phyloP scores from a whole-genome alignment of 2,888 invertebrate genomes.

The Portevinia maculata region DNA sequence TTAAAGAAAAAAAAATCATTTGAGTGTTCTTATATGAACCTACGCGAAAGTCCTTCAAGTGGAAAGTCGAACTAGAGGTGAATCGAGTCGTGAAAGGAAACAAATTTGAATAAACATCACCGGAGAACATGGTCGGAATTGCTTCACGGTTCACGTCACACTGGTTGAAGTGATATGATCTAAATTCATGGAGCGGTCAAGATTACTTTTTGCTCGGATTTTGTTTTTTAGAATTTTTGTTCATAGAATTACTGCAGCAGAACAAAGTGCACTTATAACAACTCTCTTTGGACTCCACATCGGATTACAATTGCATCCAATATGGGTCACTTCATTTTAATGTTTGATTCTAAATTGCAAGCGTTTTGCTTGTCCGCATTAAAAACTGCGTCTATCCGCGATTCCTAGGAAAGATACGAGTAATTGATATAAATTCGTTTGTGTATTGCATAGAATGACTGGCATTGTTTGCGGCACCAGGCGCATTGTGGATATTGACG shows the following conservation, averaged over 20 bases:
- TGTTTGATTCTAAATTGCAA: conserved; percentile 43
- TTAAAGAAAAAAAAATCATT: conserved; percentile 37
- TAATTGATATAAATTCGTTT: conserved; percentile 71
- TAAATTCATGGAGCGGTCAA: conserved; percentile 64
- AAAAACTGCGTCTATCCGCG: conserved; percentile 54
- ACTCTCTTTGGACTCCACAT: conserved; percentile 22
- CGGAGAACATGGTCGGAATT: conserved; percentile 53
- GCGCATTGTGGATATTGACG: conserved; percentile 34
- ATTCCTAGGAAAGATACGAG: conserved; percentile 67
- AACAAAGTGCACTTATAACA: conserved; percentile 27
- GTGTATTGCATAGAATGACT: conserved; percentile 55
- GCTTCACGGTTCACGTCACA: conserved; percentile 67
- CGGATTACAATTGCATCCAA: conserved; percentile 12
- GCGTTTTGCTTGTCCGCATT: conserved; percentile 57
- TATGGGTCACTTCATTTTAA: conserved; percentile 71
- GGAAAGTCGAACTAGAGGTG: conserved; percentile 66
- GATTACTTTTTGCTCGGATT: conserved; percentile 30
- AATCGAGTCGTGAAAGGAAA: conserved; percentile 57
- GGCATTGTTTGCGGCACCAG: conserved; percentile 59
- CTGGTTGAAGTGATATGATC: conserved; percentile 65
- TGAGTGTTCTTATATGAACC: conserved; percentile 27
- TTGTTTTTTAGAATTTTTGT: conserved; percentile 37
- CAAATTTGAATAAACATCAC: conserved; percentile 65
- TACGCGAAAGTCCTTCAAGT: conserved; percentile 67
- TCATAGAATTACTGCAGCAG: conserved; percentile 47